These are phyloP conservation scores for Ips typographus DNA, from an alignment of 1,140 invertebrate genomes.

Conservation along the genomic window DNA sequence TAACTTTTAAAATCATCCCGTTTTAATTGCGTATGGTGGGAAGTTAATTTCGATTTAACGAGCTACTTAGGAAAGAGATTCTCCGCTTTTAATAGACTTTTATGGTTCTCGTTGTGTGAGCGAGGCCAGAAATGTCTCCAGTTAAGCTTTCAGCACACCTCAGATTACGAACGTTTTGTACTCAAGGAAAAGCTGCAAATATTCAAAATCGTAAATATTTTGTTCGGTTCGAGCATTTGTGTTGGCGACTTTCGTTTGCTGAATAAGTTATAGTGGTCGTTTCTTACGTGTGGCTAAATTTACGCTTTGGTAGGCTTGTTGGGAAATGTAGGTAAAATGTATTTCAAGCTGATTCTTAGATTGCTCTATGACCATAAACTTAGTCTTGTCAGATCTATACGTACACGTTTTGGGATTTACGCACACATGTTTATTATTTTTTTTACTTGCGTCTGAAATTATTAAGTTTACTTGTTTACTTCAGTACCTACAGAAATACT, in stretches of 20 bases:
- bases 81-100: slow-evolving; percentile 24
- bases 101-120: slow-evolving; percentile 14
- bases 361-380: too few relatives aligned
- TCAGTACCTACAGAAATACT: too few relatives aligned
- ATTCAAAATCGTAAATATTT: slow-evolving; percentile 25
- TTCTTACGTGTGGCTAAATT: too few relatives aligned
- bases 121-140: slow-evolving; percentile 18
- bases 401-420: too few relatives aligned
- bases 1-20: slow-evolving; percentile 10
- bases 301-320: too few relatives aligned
- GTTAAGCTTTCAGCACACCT: slow-evolving; percentile 20
- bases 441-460: too few relatives aligned
- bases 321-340: too few relatives aligned
- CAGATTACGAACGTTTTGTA: slow-evolving; percentile 17
- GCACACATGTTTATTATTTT: too few relatives aligned
- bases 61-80: slow-evolving; percentile 24
- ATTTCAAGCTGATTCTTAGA: too few relatives aligned
- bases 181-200: slow-evolving; percentile 17
- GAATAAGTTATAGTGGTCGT: too few relatives aligned
- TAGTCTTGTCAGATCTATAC: too few relatives aligned
- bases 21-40: slow-evolving; percentile 15
- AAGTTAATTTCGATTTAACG: slow-evolving; percentile 25
- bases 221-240: not conserved
- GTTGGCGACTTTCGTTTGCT: not conserved
- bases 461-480: too few relatives aligned